Conservation (phyloP, 2,888 invertebrate genomes). For the Macrophya annulata region DNA sequence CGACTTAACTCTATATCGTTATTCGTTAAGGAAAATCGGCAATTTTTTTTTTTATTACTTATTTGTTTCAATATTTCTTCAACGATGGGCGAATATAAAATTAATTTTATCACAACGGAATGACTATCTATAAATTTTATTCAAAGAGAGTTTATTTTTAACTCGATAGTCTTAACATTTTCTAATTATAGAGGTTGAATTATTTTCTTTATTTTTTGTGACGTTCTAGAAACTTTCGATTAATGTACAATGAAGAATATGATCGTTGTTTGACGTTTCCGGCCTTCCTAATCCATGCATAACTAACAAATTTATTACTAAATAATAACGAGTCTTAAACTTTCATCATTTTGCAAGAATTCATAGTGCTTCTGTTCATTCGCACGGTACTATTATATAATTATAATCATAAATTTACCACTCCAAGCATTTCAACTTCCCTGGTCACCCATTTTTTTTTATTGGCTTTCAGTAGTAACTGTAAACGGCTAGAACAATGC, state of each 20-base stretch:
- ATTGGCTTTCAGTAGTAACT: not conserved
- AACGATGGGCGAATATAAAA: not conserved
- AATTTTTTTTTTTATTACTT: not conserved
- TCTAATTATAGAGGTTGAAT: not conserved
- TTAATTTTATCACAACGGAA: not conserved
- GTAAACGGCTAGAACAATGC: conserved; percentile 1
- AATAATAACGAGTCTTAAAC: conserved; percentile 74
- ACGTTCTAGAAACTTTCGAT: conserved; percentile 9
- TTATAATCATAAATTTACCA: conserved; percentile 40
- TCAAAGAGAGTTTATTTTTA: not conserved
- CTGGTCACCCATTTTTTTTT: not conserved
- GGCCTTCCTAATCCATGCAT: conserved; percentile 57
- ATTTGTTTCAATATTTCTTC: not conserved
- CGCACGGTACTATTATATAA: conserved; percentile 48
- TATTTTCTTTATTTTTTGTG: not conserved
- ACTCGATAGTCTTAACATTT: not conserved
- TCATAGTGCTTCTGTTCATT: conserved; percentile 63
- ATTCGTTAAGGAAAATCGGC: not conserved
- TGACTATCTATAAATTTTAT: not conserved
- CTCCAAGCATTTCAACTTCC: conserved; percentile 1
- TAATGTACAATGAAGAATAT: not conserved
- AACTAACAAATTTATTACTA: conserved; percentile 66
- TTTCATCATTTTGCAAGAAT: conserved; percentile 72
- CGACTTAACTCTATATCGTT: not conserved
- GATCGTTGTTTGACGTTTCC: conserved; percentile 26